Percentiles rank a stretch among this genome's conserved stretches.
Evolutionary conservation across 2,113 vertebrate species (phyloP).

Genomic region (Helogale parvula): DNA sequence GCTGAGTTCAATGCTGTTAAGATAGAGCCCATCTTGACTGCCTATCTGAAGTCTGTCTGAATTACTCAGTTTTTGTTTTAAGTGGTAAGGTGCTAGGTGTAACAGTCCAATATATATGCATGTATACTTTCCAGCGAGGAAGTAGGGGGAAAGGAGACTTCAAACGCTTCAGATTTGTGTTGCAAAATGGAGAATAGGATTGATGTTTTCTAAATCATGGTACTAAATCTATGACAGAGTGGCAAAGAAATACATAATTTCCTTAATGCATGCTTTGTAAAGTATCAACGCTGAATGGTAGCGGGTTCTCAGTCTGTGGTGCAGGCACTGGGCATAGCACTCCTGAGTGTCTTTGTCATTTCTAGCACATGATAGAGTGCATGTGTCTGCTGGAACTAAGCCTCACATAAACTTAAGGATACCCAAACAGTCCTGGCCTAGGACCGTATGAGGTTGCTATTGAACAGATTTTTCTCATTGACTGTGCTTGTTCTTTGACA

Average conservation of each 20-base stretch:
- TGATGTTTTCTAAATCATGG: background rate
- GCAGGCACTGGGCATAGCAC: background rate
- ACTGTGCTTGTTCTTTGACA: background rate
- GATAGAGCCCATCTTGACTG: background rate
- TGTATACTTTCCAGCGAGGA: background rate
- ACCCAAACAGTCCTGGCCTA: background rate
- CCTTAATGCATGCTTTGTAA: background rate
- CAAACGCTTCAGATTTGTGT: background rate
- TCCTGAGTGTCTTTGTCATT: background rate
- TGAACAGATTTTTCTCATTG: constrained; percentile 46
- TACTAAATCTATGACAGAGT: constrained; percentile 26
- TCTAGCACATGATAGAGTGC: background rate
- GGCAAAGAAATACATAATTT: constrained; percentile 31
- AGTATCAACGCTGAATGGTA: background rate
- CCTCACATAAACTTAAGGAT: background rate
- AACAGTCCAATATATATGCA: background rate
- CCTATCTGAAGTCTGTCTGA: constrained; percentile 29
- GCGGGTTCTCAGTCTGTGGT: background rate
- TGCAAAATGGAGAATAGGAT: constrained; percentile 18
- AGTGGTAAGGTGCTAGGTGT: background rate
- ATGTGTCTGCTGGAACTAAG: background rate
- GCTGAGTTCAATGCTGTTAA: constrained; percentile 5
- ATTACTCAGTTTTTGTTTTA: constrained; percentile 53
- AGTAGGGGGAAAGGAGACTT: background rate
- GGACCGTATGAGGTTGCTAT: background rate